Conservation (phyloP, 2,113 vertebrate species). For the Myocastor coypus region DNA sequence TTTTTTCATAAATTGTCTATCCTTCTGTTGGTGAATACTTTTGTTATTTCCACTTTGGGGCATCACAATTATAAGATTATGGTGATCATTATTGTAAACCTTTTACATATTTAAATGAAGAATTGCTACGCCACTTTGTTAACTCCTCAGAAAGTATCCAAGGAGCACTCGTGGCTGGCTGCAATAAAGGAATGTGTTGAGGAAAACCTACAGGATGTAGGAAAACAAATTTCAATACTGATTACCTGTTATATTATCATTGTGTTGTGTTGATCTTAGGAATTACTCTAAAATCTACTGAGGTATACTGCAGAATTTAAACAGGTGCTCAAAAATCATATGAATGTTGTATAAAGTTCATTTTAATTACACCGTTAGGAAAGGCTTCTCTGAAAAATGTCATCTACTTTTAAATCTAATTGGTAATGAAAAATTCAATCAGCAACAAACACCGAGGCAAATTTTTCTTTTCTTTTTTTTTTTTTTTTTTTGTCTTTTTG, state of each 20-base stretch:
- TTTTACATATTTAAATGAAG: background rate
- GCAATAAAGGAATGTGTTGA: background rate
- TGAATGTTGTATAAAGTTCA: background rate
- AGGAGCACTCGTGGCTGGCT: background rate
- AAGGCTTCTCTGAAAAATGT: background rate
- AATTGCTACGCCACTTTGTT: background rate
- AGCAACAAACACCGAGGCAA: background rate
- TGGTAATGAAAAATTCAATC: background rate
- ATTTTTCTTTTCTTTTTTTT: background rate
- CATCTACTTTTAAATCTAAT: background rate
- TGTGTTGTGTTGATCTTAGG: background rate
- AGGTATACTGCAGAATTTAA: slow-evolving; percentile 18
- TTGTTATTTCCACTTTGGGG: background rate
- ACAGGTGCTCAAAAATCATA: background rate
- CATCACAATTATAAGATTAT: background rate
- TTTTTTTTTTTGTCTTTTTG: too few species aligned
- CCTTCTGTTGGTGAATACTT: background rate
- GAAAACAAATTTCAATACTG: background rate
- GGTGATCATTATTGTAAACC: background rate
- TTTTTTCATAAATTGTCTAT: background rate
- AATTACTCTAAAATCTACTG: background rate
- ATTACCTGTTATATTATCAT: background rate
- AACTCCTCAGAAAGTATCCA: background rate
- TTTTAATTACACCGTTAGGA: background rate
- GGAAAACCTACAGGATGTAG: background rate